Evolutionary conservation across 1,140 invertebrate genomes (phyloP), one percentile per base, ranked within the genome.

Genomic region (Nymphalis io): DNA sequence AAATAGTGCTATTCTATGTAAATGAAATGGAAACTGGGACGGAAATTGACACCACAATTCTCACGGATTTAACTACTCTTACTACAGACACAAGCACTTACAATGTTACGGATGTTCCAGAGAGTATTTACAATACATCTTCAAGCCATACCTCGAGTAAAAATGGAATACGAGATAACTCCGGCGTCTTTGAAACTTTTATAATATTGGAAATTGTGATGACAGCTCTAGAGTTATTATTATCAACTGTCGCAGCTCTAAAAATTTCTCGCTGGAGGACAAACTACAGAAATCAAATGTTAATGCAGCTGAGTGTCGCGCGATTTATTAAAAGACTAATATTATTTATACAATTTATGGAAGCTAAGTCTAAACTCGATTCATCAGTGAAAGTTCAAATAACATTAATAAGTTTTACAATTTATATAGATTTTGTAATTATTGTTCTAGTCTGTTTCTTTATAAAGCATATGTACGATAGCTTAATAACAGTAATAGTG

Each of bases 241-340:
- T 89, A 68, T 81, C 80, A 65, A 68, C 82, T 18, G 33, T 72
- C 20, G 86, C 87, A 73, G 82, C 83, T 72, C 65, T 82, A 3
- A 88, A 83, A 58, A 80, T 87, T 42, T 61, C 71, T 12, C 67
- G 80, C 15, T 90, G 85, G 85, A 76, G 81, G 57, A 82, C 69
- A 68, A 90, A 90, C 59, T 88, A 85, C 65, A 87, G 88, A 69
- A 90, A 90, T 72, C 87, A 89, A 78, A 87, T 90, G 85, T 68
- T 90, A 65, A 82, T 87, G 80, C 88, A 90, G 66, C 64, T 90
- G 23, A 85, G 82, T 68, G 57, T 87, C 2, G 83, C 82, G 5
- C 79, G 85, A 3, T 84, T 90, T 68, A 62, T 89, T 5, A 85
- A 88, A 77, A 81, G 86, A 65, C 42, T 85, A 11, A 63, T 86